A percentile compares a stretch with the other conserved stretches of the same genome.
Evolutionary conservation across 1,140 invertebrate species (phyloP).

Genomic region (Latrodectus geometricus): DNA sequence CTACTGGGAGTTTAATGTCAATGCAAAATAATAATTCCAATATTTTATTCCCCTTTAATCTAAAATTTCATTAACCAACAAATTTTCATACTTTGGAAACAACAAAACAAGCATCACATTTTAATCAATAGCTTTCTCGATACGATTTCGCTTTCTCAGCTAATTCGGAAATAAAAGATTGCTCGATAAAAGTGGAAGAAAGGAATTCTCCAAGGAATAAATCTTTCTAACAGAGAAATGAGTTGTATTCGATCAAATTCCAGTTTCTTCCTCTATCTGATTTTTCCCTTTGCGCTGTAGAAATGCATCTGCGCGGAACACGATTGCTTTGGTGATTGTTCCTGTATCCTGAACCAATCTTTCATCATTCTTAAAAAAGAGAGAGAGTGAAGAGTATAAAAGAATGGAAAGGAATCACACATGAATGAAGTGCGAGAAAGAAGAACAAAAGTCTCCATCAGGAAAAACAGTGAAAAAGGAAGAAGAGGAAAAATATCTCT

Average conservation of each 20-base stretch:
- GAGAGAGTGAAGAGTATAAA: background rate
- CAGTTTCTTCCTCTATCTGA: conserved; percentile 5
- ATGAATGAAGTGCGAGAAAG: background rate
- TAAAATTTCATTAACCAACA: no score
- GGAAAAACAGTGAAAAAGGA: conserved; percentile 6
- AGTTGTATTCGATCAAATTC: conserved; percentile 40
- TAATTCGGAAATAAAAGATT: no score
- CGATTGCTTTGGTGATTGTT: conserved; percentile 51
- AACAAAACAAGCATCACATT: no score
- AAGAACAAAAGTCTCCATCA: background rate
- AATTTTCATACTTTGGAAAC: no score
- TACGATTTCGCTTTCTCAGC: no score
- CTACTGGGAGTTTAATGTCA: no score
- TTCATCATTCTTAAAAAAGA: background rate
- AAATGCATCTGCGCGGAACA: conserved; percentile 30
- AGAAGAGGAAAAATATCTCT: background rate
- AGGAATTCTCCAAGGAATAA: background rate
- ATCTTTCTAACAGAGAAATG: conserved; percentile 4
- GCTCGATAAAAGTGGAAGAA: background rate
- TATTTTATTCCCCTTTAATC: no score
- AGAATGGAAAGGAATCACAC: background rate
- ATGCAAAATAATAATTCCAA: no score
- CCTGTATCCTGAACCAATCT: conserved; percentile 2
- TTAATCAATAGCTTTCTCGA: no score
- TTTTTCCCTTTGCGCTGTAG: conserved; percentile 4